phyloP scores from a whole-genome alignment of 2,113 vertebrate genomes.

The zebrafish (Danio rerio) region GRCz12tu NC_133187.1:36045001-36045500 shows the following conservation, averaged over 20 bases:
- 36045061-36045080: no score
- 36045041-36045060: no score
- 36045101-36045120: not conserved
- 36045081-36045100: no score
- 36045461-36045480: no score
- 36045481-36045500: no score
- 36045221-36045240: not conserved
- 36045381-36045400: no score
- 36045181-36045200: not conserved
- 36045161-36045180: not conserved
- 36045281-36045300: not conserved
- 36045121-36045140: not conserved
- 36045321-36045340: slow-evolving; percentile 18
- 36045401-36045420: no score
- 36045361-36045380: not conserved
- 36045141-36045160: not conserved
- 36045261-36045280: not conserved
- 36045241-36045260: slow-evolving; percentile 24
- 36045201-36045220: not conserved
- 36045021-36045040: no score
- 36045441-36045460: not conserved
- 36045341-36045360: slow-evolving; percentile 4
- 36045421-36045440: not conserved
- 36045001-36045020: no score
- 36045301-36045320: slow-evolving; percentile 5